Evolutionary conservation across 2,888 invertebrate genomes (phyloP), one percentile per base, ranked within the genome.

Genomic region (Pristionchus mayeri): DNA sequence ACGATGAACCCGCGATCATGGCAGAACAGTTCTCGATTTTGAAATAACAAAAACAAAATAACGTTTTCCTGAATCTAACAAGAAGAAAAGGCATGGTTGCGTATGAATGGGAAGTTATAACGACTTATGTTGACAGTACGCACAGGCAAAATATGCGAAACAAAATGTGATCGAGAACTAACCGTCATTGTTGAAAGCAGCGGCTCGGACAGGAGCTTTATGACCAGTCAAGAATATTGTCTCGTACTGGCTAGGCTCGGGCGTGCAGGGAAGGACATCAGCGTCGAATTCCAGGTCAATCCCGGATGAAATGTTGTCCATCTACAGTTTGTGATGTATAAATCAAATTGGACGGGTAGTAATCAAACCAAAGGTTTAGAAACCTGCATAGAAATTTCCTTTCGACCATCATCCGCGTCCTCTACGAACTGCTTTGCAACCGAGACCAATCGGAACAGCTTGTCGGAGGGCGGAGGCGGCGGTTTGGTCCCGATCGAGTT

Each of bases 141-240:
- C n/a, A n/a, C n/a, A n/a, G n/a, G n/a, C n/a, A n/a, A n/a, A n/a
- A n/a, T n/a, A n/a, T n/a, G n/a, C n/a, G n/a, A n/a, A n/a, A n/a
- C n/a, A n/a, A n/a, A n/a, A n/a, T n/a, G n/a, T n/a, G n/a, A n/a
- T n/a, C n/a, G n/a, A n/a, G n/a, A n/a, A n/a, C n/a, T 48, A 88
- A 93, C 94, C 98, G 94, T 98, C 98, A 13, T 95, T 94, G 87
- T 97, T 98, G 93, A 99, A 99, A 3, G 97, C 97, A 9, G 98
- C 98, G 0, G 98, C 96, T 84, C 98, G 94, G 88, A 98, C 99
- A 84, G 94, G 93, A 4, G 96, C 97, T 94, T 98, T 98, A 94
- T 99, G 98, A 4, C 98, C 97, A 3, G 99, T 99, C 52, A 99
- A 97, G 93, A 99, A 99, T 0, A 98, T 98, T 0, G 99, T 99